Evolutionary conservation across 2,888 invertebrate genomes (phyloP).

Genomic region (Aphodius sticticus): DNA sequence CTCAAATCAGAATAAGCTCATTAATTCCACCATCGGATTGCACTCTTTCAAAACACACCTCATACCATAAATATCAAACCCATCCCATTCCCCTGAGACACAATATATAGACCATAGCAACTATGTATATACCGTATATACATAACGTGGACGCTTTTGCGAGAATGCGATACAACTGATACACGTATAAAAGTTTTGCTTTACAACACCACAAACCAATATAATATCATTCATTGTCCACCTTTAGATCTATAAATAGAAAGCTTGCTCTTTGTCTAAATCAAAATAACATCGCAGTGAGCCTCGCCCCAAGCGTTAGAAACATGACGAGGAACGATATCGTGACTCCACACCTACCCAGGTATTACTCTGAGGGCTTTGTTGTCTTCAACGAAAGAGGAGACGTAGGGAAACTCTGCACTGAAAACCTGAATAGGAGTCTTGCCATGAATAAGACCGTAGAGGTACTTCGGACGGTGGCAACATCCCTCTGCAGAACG

Average conservation of each 20-base stretch:
- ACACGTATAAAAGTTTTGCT: background rate
- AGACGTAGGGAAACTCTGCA: slow-evolving; percentile 80
- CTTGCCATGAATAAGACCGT: slow-evolving; percentile 59
- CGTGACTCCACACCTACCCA: slow-evolving; percentile 74
- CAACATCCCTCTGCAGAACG: slow-evolving; percentile 79
- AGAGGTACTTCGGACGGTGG: slow-evolving; percentile 70
- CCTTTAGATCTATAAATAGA: background rate
- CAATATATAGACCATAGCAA: background rate
- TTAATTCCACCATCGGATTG: background rate
- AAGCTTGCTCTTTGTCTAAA: background rate
- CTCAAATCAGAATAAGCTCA: background rate
- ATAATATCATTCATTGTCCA: background rate
- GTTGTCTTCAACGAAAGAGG: slow-evolving; percentile 88
- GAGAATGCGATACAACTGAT: background rate
- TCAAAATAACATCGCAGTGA: slow-evolving; percentile 65
- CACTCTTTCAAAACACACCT: background rate
- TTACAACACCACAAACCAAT: background rate
- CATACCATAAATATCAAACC: background rate
- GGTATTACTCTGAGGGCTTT: slow-evolving; percentile 80
- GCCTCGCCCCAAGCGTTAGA: slow-evolving; percentile 75
- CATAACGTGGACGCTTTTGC: background rate
- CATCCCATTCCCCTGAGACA: background rate
- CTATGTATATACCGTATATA: background rate
- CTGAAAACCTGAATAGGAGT: slow-evolving; percentile 75
- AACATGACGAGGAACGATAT: slow-evolving; percentile 69